Base-by-base conservation (phyloP, 2,888 invertebrate species). In the Meteorus colon region DNA sequence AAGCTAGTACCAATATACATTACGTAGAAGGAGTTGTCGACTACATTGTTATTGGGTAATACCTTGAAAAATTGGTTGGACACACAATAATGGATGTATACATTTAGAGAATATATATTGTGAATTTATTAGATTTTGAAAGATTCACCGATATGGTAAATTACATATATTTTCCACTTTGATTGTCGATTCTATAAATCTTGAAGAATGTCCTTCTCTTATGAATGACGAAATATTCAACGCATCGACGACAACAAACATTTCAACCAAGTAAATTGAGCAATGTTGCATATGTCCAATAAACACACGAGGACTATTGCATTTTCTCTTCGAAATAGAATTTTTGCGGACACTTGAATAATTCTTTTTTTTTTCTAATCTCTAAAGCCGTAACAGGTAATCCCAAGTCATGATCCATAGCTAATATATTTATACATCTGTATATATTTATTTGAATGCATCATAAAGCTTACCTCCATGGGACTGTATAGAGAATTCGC, bases 111-210 rank as follows among this genome's bases (percentile, higher is more conserved):
- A 37, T 16, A 37, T 34, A 31, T 31, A 63, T 31, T 41, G 65
- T 65, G 24, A 48, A 72, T 73, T 59, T 45, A 45, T 37, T 14
- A 2, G 67, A 67, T 73, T 37, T 45, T 59, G 67, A 67, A 72
- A 72, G 72, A 63, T 63, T 72, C 63, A 45, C 63, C 66, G 51
- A 73, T 73, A 73, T 27, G 66, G 73, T 19, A 27, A 51, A 73
- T 73, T 65, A 73, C 65, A 73, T 34, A 65, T 37, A 73, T 73
- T 73, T 66, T 59, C 27, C 45, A 55, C 19, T 45, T 62, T 0
- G 12, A 70, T 70, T 63, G 12, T 45, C 37, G 37, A 37, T 65
- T 73, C 55, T 6, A 66, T 73, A 34, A 73, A 48, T 73, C 73
- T 55, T 41, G 5, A 19, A n/a, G 31, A 10, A 37, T 65, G 24